Conservation (phyloP, 1,140 invertebrate genomes). For the Chelonus insularis region DNA sequence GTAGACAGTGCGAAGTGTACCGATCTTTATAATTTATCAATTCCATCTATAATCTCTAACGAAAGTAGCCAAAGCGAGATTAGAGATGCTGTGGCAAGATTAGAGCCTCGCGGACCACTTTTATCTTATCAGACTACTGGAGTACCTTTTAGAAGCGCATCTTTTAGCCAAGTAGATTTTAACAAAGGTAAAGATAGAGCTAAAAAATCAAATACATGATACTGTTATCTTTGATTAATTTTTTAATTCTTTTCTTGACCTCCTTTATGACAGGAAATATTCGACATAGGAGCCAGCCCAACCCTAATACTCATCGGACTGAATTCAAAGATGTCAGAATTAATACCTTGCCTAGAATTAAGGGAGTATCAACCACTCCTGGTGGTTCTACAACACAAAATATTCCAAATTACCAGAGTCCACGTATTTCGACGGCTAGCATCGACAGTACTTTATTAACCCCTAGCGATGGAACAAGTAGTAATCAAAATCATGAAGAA, state of each 20-base stretch:
- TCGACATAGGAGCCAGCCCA: slow-evolving; percentile 41
- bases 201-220: no score
- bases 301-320: slow-evolving; percentile 32
- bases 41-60: background rate
- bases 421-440: slow-evolving; percentile 60
- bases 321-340: slow-evolving; percentile 46
- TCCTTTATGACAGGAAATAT: no score
- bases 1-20: slow-evolving; percentile 44
- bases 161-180: slow-evolving; percentile 82
- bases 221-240: no score
- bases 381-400: slow-evolving; percentile 40
- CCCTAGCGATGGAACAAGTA: slow-evolving; percentile 62
- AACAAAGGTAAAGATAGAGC: slow-evolving; percentile 51
- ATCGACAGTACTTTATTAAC: slow-evolving; percentile 66
- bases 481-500: slow-evolving; percentile 48
- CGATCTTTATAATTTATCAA: slow-evolving; percentile 39
- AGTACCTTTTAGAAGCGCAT: slow-evolving; percentile 73
- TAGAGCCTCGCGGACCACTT: slow-evolving; percentile 55
- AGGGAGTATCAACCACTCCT: slow-evolving; percentile 34
- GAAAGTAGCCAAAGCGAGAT: slow-evolving; percentile 39
- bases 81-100: slow-evolving; percentile 42
- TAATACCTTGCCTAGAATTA: slow-evolving; percentile 49
- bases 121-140: slow-evolving; percentile 39
- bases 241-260: no score
- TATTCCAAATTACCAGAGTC: slow-evolving; percentile 46